Conservation (phyloP, 2,888 invertebrate species). For the Ariolimax columbianus region DNA sequence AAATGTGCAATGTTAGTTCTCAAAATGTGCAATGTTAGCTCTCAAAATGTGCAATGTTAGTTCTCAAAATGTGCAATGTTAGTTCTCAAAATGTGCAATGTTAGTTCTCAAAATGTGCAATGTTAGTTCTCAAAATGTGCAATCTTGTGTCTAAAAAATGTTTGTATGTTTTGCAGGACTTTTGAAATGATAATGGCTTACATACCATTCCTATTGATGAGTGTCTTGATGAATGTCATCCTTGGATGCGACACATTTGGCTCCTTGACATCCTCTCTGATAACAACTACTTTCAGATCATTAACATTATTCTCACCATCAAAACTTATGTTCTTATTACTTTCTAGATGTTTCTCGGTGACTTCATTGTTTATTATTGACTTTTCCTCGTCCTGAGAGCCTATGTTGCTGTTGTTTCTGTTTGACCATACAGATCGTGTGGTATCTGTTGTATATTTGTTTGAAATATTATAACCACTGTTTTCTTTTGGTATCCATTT, state of each 20-base stretch:
- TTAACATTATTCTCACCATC: neutral
- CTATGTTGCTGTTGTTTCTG: conserved; percentile 1
- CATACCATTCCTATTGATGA: conserved; percentile 31
- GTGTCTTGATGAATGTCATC: conserved; percentile 35
- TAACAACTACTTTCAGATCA: conserved; percentile 11
- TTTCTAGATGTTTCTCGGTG: neutral
- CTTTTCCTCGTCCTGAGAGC: neutral
- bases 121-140: too few relatives aligned
- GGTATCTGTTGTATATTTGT: neutral
- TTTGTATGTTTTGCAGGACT: neutral
- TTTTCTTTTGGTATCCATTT: neutral
- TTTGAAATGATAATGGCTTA: neutral
- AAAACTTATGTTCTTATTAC: neutral
- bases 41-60: too few relatives aligned
- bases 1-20: too few relatives aligned
- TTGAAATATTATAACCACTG: neutral
- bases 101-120: too few relatives aligned
- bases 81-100: too few relatives aligned
- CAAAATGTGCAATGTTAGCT: too few relatives aligned
- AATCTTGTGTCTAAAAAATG: neutral
- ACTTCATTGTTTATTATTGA: neutral
- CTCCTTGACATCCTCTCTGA: conserved; percentile 10
- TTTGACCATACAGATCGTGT: neutral
- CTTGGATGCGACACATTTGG: neutral
- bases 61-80: too few relatives aligned